Conservation (phyloP, 2,888 invertebrate genomes). For the Arge pagana region DNA sequence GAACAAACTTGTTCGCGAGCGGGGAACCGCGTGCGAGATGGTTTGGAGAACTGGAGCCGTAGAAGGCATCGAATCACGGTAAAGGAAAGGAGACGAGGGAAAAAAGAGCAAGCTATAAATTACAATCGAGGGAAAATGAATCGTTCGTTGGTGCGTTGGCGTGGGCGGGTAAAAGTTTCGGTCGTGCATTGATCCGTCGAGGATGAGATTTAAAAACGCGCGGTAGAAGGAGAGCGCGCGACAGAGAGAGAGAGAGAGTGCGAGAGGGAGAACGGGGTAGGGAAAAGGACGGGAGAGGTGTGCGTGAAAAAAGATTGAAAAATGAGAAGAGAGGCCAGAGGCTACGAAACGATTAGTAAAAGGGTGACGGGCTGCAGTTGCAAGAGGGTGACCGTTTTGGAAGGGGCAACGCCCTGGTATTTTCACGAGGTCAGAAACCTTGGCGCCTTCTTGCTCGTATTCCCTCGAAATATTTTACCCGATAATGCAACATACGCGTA, state of each 20-base stretch:
- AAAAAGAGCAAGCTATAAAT: not conserved
- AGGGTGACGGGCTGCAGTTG: slow-evolving; percentile 11
- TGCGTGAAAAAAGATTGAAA: not conserved
- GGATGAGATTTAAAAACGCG: no score
- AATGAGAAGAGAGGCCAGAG: slow-evolving; percentile 1
- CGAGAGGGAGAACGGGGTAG: no score
- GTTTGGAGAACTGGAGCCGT: not conserved
- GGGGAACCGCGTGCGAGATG: no score
- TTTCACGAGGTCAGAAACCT: slow-evolving; percentile 17
- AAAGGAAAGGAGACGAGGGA: not conserved
- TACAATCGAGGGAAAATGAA: not conserved
- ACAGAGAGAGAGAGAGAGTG: no score
- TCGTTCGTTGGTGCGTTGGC: not conserved
- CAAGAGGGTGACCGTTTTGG: not conserved
- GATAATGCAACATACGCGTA: no score
- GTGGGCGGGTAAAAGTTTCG: not conserved
- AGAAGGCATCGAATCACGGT: not conserved
- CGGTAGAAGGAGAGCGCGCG: no score
- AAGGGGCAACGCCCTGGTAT: slow-evolving; percentile 14
- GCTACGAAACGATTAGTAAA: slow-evolving; percentile 14
- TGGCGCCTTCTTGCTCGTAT: slow-evolving; percentile 6
- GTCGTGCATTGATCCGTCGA: no score
- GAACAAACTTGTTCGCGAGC: no score
- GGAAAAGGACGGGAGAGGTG: no score
- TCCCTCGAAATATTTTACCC: no score